Evolutionary conservation across 2,113 vertebrate species (phyloP).

Genomic region (Ancistrus triradiatus): DNA sequence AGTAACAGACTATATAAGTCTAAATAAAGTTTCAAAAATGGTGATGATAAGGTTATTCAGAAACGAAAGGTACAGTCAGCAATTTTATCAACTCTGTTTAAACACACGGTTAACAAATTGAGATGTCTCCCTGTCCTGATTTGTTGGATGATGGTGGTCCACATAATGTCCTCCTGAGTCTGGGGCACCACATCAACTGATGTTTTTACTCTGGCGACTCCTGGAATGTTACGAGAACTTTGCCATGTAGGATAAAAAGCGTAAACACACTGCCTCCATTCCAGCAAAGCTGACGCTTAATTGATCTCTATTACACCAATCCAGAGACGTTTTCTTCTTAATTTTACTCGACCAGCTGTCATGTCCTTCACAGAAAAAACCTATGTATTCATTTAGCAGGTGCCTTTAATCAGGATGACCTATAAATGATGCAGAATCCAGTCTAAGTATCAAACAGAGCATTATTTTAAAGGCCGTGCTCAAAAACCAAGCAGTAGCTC

Average conservation of each 20-base stretch:
- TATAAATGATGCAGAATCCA: not conserved
- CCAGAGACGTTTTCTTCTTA: not conserved
- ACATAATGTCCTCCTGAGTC: too few relatives aligned
- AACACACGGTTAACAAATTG: too few relatives aligned
- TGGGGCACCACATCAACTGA: too few relatives aligned
- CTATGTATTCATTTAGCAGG: not conserved
- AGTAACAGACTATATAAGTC: not conserved
- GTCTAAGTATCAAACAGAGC: not conserved
- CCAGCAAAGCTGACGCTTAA: too few relatives aligned
- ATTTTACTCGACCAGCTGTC: not conserved
- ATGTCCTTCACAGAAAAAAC: not conserved
- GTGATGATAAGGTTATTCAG: not conserved
- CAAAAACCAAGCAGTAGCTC: not conserved
- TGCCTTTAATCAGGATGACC: not conserved
- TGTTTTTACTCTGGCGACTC: too few relatives aligned
- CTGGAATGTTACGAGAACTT: too few relatives aligned
- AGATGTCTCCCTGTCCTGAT: too few relatives aligned
- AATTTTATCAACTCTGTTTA: too few relatives aligned
- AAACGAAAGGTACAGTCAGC: not conserved
- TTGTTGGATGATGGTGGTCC: too few relatives aligned
- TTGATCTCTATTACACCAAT: not conserved
- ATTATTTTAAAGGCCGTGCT: not conserved
- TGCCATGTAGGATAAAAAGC: too few relatives aligned
- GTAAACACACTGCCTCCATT: too few relatives aligned
- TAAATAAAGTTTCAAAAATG: not conserved